Evolutionary conservation across 1,140 invertebrate genomes (phyloP).

Genomic region (Drosophila orena): DNA sequence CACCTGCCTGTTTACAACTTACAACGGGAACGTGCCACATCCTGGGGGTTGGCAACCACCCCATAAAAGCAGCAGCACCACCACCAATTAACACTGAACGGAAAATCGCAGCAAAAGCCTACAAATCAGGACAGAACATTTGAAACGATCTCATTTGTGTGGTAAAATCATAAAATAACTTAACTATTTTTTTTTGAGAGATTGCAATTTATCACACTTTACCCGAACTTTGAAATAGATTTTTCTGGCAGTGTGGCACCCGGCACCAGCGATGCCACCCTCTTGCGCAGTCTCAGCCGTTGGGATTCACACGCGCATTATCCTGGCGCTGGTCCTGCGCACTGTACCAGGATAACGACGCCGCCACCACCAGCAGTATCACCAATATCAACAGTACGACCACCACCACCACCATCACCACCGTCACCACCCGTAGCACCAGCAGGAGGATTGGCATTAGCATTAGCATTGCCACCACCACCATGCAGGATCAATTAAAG

Average conservation of each 20-base stretch:
- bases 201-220: background rate
- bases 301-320: slow-evolving; percentile 66
- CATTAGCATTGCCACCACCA: slow-evolving; percentile 42
- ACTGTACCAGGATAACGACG: slow-evolving; percentile 65
- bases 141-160: no score
- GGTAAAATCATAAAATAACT: no score
- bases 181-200: background rate
- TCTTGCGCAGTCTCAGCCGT: slow-evolving; percentile 58
- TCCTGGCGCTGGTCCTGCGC: slow-evolving; percentile 65
- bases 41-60: slow-evolving; percentile 78
- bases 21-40: slow-evolving; percentile 78
- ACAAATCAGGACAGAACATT: no score
- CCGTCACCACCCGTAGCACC: slow-evolving; percentile 17
- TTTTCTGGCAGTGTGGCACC: slow-evolving; percentile 6
- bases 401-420: slow-evolving; percentile 13
- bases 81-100: slow-evolving; percentile 40
- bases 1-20: slow-evolving; percentile 80
- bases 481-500: slow-evolving; percentile 67
- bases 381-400: slow-evolving; percentile 19
- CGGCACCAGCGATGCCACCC: slow-evolving; percentile 55
- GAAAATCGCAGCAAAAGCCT: slow-evolving; percentile 6
- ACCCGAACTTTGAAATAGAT: background rate
- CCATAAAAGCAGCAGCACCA: slow-evolving; percentile 54
- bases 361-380: slow-evolving; percentile 20
- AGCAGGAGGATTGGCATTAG: slow-evolving; percentile 22